Base-by-base conservation (phyloP, 2,113 vertebrate species). In the Capreolus pygargus region DNA sequence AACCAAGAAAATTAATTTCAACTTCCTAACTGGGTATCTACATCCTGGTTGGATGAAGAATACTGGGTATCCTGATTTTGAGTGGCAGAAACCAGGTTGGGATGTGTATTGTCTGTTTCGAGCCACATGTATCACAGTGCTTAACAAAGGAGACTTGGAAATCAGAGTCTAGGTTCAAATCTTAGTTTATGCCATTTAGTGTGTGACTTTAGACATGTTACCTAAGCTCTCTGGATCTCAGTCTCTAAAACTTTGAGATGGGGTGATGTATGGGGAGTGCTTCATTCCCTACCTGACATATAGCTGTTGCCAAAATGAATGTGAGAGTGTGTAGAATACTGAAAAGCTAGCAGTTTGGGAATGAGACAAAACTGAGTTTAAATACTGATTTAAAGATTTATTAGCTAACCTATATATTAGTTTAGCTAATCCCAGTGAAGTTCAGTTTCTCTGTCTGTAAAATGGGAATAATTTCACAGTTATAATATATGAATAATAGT, bases 211-310 rank as follows among this genome's bases (percentile, higher is more conserved):
- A 43, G 15, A 45, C n/a, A 88, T 57, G 54, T 58, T 92, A 89
- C 23, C 52, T 89, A 67, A 67, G 50, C 28, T 84, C 4, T 78
- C 55, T 79, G 64, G 39, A 64, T 28, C 55, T 86, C 17, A 4
- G 23, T 93, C 92, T 89, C 67, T 93, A n/a, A 95, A 93, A 60
- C 43, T 93, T 85, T 70, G 84, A 92, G 33, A 52, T n/a, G 47
- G 95, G 21, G 64, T 58, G 67, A 52, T 7, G 1, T 64, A 23
- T 89, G 33, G 2, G 4, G 91, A 43, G 21, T 64, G 19, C 76
- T 85, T 36, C 45, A 45, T 64, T 96, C 14, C 60, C 30, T 94
- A 25, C 19, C 57, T 58, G 23, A 45, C 52, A 76, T 13, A 43
- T 2, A 74, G 25, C 14, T 64, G 23, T 86, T 52, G 27, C 21